Conservation (phyloP, 2,888 invertebrate genomes). For the Miltochrista miniata region DNA sequence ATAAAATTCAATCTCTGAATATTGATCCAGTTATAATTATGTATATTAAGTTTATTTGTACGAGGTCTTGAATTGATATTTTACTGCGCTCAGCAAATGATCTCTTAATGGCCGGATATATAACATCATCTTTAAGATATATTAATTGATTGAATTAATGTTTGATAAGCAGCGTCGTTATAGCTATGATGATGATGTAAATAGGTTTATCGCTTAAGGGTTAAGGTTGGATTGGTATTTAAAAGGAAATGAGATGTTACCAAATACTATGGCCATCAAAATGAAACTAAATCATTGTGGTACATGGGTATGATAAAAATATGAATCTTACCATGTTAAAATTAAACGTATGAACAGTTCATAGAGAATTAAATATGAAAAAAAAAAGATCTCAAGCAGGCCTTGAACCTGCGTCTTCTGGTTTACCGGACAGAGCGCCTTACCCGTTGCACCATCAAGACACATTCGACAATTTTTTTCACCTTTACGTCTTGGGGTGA, state of each 20-base stretch:
- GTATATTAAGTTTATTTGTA: conserved; percentile 11
- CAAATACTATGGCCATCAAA: too few relatives aligned
- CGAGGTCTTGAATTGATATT: conserved; percentile 7
- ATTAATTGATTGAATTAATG: conserved; percentile 12
- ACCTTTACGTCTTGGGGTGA: too few relatives aligned
- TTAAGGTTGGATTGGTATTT: conserved; percentile 7
- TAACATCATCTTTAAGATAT: conserved; percentile 12
- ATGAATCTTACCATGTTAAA: too few relatives aligned
- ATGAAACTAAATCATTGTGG: background rate
- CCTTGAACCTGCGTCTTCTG: too few relatives aligned
- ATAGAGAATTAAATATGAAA: too few relatives aligned
- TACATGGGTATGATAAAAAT: background rate
- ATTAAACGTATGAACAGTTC: too few relatives aligned
- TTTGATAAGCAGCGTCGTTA: conserved; percentile 10
- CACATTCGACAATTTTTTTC: too few relatives aligned
- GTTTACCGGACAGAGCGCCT: too few relatives aligned
- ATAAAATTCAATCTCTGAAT: too few relatives aligned
- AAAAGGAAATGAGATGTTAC: too few relatives aligned
- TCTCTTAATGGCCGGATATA: conserved; percentile 11
- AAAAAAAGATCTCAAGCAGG: too few relatives aligned
- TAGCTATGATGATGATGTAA: conserved; percentile 8
- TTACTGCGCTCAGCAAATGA: conserved; percentile 5
- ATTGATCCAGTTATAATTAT: conserved; percentile 19
- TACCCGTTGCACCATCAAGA: too few relatives aligned
- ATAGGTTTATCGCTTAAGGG: conserved; percentile 10